Evolutionary conservation across 2,113 vertebrate species (phyloP), one percentile per base, ranked within the genome.

Genomic region (Heterotis niloticus): DNA sequence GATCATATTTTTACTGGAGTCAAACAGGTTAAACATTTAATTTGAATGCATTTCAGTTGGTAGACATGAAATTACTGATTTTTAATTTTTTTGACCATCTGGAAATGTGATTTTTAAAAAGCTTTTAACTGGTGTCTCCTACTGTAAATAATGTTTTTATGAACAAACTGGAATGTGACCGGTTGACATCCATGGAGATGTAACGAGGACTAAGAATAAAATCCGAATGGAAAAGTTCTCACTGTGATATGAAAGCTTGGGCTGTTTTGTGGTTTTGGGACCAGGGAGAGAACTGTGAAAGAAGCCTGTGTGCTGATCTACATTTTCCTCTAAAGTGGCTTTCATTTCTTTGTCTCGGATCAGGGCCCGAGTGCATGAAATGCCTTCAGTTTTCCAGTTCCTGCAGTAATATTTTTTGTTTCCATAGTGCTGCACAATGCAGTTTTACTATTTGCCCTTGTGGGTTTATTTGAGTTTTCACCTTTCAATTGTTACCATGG

Each of bases 81-180:
- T 44, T 44, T n/a, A n/a, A n/a, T n/a, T n/a, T n/a, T n/a, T n/a
- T n/a, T n/a, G 3, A 44, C 34, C 34, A 4, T 44, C 34, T 44
- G 34, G 34, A 44, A 44, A 44, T 44, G 34, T 51, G 26, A 64
- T 51, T 74, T 78, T 73, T 76, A 51, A 52, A 20, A 17, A 20
- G 70, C 54, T 66, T 83, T 77, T 73, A 80, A 26, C 62, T 44
- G 64, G 71, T 56, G 65, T 34, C 23, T 69, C 70, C 28, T 57
- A 83, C 26, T 85, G 79, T 85, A 81, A 77, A 85, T 77, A 70
- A 79, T 81, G 76, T 83, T 87, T 86, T 84, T 84, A 85, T 84
- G 44, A 20, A 77, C 44, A 23, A 29, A 11, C 23, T 66, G 64
- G n/a, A 51, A 54, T 64, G 28, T 76, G 28, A 34, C 10, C 26